Evolutionary conservation across 1,140 invertebrate species (phyloP).

Genomic region (Cotesia vestalis): DNA sequence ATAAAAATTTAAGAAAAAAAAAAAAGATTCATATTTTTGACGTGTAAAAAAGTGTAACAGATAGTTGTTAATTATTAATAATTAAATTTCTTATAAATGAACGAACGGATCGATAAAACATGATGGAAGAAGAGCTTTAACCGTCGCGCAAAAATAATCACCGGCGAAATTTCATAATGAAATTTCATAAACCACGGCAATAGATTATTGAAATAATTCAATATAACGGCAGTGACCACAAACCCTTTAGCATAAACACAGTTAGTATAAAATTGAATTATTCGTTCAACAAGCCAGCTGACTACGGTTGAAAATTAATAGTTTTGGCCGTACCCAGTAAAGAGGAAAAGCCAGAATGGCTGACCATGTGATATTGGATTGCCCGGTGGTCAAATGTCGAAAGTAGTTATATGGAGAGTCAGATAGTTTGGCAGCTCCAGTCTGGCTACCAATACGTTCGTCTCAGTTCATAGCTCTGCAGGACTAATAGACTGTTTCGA

Average conservation of each 20-base stretch:
- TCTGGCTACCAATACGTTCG: constrained; percentile 49
- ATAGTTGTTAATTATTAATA: too few species aligned
- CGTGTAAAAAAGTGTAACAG: too few species aligned
- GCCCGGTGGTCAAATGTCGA: constrained; percentile 39
- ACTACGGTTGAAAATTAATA: constrained; percentile 58
- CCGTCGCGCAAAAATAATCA: too few species aligned
- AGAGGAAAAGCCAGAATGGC: constrained; percentile 33
- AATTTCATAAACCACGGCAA: neutral
- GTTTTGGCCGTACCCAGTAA: constrained; percentile 52
- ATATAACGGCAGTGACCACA: neutral
- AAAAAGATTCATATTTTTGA: too few species aligned
- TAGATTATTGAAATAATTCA: neutral
- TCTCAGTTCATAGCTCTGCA: constrained; percentile 36
- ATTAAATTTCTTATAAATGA: too few species aligned
- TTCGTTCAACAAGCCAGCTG: constrained; percentile 35
- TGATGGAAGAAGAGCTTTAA: too few species aligned
- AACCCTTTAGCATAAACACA: constrained; percentile 6
- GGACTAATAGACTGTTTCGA: constrained; percentile 54
- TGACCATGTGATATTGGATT: constrained; percentile 54
- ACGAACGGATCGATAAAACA: too few species aligned
- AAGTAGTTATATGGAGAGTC: neutral
- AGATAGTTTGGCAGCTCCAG: constrained; percentile 42
- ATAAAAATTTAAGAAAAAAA: too few species aligned
- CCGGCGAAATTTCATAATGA: too few species aligned
- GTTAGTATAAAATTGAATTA: constrained; percentile 35